Percentiles rank a stretch among this genome's conserved stretches.
phyloP scores from a whole-genome alignment of 2,797 vertebrate species.

The Mus minutoides region DNA sequence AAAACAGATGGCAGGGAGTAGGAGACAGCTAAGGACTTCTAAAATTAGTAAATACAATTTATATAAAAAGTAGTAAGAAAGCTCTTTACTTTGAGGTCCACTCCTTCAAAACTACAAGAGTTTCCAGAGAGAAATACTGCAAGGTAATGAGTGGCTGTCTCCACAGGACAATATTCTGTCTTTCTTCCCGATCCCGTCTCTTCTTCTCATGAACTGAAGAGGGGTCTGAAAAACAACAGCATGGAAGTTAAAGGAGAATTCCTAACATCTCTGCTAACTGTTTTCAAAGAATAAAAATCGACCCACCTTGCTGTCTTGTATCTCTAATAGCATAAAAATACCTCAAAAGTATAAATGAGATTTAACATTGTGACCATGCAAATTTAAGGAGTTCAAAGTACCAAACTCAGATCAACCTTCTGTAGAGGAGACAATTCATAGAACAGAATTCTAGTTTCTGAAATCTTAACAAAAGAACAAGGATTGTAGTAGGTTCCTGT shows the following conservation, averaged over 20 bases:
- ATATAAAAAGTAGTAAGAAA: slow-evolving; percentile 80
- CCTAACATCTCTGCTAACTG: neutral
- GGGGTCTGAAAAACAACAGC: slow-evolving; percentile 86
- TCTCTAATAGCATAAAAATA: slow-evolving; percentile 34
- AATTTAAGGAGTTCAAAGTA: neutral
- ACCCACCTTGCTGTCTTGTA: neutral
- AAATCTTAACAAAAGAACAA: neutral
- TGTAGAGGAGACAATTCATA: neutral
- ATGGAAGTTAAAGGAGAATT: slow-evolving; percentile 56
- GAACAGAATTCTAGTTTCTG: neutral
- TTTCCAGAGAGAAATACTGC: slow-evolving; percentile 97
- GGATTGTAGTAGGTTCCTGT: neutral
- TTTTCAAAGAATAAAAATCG: slow-evolving; percentile 23
- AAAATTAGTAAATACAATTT: slow-evolving; percentile 60
- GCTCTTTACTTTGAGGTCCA: slow-evolving; percentile 95
- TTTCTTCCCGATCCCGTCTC: slow-evolving; percentile 93
- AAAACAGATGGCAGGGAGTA: slow-evolving; percentile 29
- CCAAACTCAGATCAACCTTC: neutral
- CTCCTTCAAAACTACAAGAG: slow-evolving; percentile 95
- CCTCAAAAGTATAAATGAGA: neutral
- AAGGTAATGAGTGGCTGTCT: slow-evolving; percentile 94
- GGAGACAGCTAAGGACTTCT: slow-evolving; percentile 26
- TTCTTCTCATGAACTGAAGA: slow-evolving; percentile 91
- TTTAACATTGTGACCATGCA: neutral
- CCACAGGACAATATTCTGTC: slow-evolving; percentile 96